phyloP scores from a whole-genome alignment of 1,140 invertebrate species.

The Nasonia giraulti region DNA sequence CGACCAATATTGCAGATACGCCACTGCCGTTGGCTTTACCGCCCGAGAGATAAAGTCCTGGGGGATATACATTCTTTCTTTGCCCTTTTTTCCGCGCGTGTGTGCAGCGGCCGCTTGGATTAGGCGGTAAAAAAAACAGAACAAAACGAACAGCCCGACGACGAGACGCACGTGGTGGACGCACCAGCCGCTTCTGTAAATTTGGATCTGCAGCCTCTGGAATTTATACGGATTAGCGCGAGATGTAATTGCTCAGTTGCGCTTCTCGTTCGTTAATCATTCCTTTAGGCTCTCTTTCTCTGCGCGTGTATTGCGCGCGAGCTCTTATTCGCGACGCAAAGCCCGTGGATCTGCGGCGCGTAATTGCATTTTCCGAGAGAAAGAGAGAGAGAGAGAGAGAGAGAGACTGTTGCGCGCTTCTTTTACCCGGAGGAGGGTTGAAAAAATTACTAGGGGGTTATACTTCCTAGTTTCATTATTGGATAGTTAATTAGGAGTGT shows the following conservation, averaged over 20 bases:
- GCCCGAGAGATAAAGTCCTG: constrained; percentile 1
- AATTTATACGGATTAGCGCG: constrained; percentile 42
- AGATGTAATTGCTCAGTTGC: constrained; percentile 34
- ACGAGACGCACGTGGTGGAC: not conserved
- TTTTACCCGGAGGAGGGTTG: not conserved
- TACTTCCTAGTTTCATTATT: constrained; percentile 6
- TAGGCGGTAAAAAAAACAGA: not conserved
- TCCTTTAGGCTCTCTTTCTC: constrained; percentile 1
- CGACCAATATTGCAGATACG: constrained; percentile 59
- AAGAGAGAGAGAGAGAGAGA: not conserved
- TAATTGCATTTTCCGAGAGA: not conserved
- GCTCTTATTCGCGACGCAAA: constrained; percentile 3
- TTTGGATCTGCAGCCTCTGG: constrained; percentile 28
- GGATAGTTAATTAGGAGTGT: not conserved
- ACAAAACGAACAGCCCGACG: not conserved
- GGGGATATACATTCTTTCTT: not conserved
- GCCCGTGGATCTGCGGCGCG: not conserved
- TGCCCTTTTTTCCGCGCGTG: not conserved
- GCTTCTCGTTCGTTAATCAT: constrained; percentile 31
- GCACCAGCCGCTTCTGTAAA: constrained; percentile 2
- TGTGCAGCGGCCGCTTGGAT: constrained; percentile 5
- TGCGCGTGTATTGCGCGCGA: not conserved
- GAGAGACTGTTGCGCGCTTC: not conserved
- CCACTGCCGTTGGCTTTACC: constrained; percentile 6
- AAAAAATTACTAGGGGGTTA: not conserved